Base-by-base conservation (phyloP, 2,797 vertebrate genomes). In the Poeciliopsis gracilis region DNA sequence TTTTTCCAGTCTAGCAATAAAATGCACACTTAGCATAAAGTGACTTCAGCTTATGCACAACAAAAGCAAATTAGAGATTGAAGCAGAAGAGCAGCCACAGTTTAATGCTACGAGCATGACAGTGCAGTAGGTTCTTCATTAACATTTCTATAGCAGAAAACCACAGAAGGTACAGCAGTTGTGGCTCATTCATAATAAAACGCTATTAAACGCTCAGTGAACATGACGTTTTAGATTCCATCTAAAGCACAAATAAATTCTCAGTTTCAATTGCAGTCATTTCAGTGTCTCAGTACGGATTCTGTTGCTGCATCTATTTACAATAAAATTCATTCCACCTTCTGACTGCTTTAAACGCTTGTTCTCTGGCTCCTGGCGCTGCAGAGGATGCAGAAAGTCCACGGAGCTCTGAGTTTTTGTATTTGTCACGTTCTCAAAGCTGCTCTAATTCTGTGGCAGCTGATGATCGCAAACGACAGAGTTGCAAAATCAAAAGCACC, bases 351-450 rank as follows among this genome's bases (percentile, higher is more conserved):
- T 38, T 61, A 43, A 28, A 28, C 49, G 63, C 43, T 43, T 30
- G 33, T 15, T 0, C 25, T 43, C 25, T 51, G 3, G 15, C 33
- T 28, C 25, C n/a, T 79, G 47, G 11, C 25, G 8, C 49, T 63
- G 20, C 36, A 79, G 25, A 49, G 23, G 59, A 23, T 69, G 23
- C 75, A 53, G 70, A 53, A 25, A 72, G 72, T 20, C 61, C 66
- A 28, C 25, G 46, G 45, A 30, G 30, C 33, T 45, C 81, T 57
- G 25, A 63, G 23, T 81, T 43, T 83, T 57, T 61, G 66, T 46
- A 73, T 73, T 47, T 46, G n/a, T n/a, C 0, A 2, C 38, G 3
- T 25, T 16, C 23, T 23, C 41, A 51, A 47, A 73, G 71, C 75
- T 75, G 71, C 43, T 45, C 3, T 25, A 16, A 5, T 45, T 25